A percentile compares a stretch with the other conserved stretches of the same genome.
Conservation (phyloP, 2,888 invertebrate species). For the Cephus spinipes region DNA sequence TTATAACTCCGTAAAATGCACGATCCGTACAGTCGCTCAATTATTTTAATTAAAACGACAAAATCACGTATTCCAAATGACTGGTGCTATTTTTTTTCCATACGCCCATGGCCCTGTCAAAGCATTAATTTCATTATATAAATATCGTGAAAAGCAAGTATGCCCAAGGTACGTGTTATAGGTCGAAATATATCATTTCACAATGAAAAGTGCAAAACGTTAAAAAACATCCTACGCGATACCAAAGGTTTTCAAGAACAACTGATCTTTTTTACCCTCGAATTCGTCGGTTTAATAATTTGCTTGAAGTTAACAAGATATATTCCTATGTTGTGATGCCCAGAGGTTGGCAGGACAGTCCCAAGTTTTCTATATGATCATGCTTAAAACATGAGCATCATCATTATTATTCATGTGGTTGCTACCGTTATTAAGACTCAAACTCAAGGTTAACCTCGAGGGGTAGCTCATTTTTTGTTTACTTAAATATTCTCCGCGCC, state of each 20-base stretch:
- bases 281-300: not conserved
- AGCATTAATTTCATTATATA: not conserved
- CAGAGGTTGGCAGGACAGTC: not conserved
- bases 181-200: not conserved
- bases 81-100: too few relatives aligned
- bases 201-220: not conserved
- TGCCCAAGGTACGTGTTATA: not conserved
- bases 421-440: not conserved
- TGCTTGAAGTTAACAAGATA: not conserved
- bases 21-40: not conserved
- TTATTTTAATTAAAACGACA: not conserved
- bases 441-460: not conserved
- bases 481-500: not conserved
- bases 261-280: not conserved
- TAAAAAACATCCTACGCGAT: not conserved
- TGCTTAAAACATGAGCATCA: not conserved
- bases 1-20: not conserved
- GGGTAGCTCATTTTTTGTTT: not conserved
- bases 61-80: too few relatives aligned
- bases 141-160: not conserved
- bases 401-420: not conserved
- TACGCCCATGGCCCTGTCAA: not conserved
- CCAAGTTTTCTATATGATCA: not conserved
- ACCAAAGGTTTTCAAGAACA: not conserved
- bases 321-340: not conserved